These are phyloP conservation scores for Phycodurus eques DNA, from an alignment of 2,113 vertebrate species.

Conservation along the genomic window DNA sequence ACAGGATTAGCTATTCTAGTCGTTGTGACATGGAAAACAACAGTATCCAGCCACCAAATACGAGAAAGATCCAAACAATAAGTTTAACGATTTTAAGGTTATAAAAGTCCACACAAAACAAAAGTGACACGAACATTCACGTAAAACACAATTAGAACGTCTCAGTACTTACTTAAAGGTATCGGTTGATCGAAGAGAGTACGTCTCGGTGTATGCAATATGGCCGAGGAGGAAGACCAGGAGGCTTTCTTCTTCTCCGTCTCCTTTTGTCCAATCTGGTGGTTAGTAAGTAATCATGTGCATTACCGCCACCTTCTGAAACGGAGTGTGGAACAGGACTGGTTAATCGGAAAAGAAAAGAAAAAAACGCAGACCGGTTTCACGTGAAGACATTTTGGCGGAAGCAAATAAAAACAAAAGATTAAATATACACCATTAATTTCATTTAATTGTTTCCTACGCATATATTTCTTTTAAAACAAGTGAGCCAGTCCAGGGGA, in stretches of 20 bases:
- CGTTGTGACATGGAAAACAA: conserved; percentile 55
- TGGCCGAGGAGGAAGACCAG: conserved; percentile 33
- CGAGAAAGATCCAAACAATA: no score
- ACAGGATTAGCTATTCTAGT: conserved; percentile 21
- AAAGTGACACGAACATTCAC: fast-evolving
- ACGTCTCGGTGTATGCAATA: conserved; percentile 59
- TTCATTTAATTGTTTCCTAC: no score
- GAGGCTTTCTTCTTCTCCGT: background rate
- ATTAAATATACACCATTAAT: no score
- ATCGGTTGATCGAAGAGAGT: conserved; percentile 36
- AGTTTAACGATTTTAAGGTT: background rate
- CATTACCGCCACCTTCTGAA: background rate
- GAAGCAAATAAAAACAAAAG: no score
- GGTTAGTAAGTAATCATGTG: no score
- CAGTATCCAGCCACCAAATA: conserved; percentile 28
- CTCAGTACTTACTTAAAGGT: conserved; percentile 51
- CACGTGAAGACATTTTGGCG: no score
- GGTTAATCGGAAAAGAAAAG: no score
- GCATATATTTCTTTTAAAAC: no score
- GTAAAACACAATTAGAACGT: conserved; percentile 10
- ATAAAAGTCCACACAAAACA: fast-evolving
- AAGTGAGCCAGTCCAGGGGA: no score
- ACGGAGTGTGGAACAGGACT: background rate
- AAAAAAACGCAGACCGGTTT: no score
- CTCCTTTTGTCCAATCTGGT: background rate